Percentiles rank a stretch among this genome's conserved stretches.
Evolutionary conservation across 2,888 invertebrate genomes (phyloP).

Genomic region (Mythimna albipuncta): DNA sequence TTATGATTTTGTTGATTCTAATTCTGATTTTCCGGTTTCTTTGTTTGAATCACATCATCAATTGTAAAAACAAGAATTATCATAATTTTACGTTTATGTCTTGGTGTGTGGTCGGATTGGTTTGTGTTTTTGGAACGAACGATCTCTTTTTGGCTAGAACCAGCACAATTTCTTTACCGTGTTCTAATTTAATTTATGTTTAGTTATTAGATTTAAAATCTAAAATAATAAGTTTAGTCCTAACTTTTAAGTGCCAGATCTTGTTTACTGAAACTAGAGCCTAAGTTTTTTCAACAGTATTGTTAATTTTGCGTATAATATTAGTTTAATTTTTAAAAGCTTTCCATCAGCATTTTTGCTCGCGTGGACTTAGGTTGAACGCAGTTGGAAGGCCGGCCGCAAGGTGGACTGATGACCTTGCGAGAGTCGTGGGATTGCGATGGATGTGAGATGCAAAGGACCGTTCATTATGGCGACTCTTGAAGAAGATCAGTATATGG

Average conservation of each 20-base stretch:
- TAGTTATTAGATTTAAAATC: too few species aligned
- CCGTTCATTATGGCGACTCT: too few species aligned
- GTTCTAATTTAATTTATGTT: not conserved
- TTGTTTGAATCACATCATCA: not conserved
- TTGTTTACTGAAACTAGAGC: not conserved
- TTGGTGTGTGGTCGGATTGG: not conserved
- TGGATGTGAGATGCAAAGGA: too few species aligned
- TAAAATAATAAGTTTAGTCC: too few species aligned
- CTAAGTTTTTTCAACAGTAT: not conserved
- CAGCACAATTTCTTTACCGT: not conserved
- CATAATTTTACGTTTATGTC: not conserved
- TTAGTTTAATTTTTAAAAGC: too few species aligned
- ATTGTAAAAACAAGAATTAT: not conserved
- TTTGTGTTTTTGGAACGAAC: not conserved
- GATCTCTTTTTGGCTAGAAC: not conserved
- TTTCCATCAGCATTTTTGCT: too few species aligned
- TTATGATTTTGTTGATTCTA: conserved; percentile 20
- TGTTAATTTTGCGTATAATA: not conserved
- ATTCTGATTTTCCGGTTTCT: conserved; percentile 6
- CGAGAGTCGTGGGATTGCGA: too few species aligned
- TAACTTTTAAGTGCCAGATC: not conserved
- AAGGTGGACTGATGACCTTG: too few species aligned
- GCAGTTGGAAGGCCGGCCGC: too few species aligned
- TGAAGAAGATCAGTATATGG: too few species aligned
- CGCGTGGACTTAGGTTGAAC: too few species aligned